Evolutionary conservation across 1,140 invertebrate genomes (phyloP), one percentile per base, ranked within the genome.

Genomic region (Caerostris extrusa): DNA sequence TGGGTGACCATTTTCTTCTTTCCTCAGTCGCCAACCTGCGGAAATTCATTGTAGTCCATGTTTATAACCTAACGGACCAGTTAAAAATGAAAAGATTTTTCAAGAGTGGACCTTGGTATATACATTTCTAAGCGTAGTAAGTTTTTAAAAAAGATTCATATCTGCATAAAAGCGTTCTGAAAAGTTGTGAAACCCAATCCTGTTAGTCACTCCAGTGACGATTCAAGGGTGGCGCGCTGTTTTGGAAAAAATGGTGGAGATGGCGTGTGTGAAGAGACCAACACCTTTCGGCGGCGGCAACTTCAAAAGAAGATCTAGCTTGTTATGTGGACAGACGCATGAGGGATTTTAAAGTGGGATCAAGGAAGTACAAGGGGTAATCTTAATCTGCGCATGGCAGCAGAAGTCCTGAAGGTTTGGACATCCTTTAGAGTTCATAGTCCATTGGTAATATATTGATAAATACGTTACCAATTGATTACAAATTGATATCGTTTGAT

Each of bases 341-440:
- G 61, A 17, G 3, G 3, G 17, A 14, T 64, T 64, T 64, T 17
- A 64, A 64, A 64, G 61, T 14, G 61, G 61, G 10, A 64, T 14
- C 17, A 0, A 5, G 17, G 61, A 64, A 10, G 61, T 64, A 17
- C 61, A 64, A 64, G 0, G 14, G 61, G 17, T 64, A 14, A 14
- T 8, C 61, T 64, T 64, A 64, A 64, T 64, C 61, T 64, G 69
- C 7, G 8, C 19, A 71, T 34, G 61, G 19, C 8, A 71, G 7
- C 19, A 19, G 34, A 71, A 71, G 69, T 71, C 69, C 69, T 19
- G 69, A 34, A n/a, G 69, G 69, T 60, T 86, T 58, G 83, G 58
- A 19, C 61, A 64, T 64, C 61, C n/a, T 61, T 4, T 12, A 61
- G 4, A 61, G 60, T 10, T 61, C 10, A 17, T 3, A 3, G 60